Conservation (phyloP, 2,888 invertebrate species). For the Melikaiella ostensackeni region DNA sequence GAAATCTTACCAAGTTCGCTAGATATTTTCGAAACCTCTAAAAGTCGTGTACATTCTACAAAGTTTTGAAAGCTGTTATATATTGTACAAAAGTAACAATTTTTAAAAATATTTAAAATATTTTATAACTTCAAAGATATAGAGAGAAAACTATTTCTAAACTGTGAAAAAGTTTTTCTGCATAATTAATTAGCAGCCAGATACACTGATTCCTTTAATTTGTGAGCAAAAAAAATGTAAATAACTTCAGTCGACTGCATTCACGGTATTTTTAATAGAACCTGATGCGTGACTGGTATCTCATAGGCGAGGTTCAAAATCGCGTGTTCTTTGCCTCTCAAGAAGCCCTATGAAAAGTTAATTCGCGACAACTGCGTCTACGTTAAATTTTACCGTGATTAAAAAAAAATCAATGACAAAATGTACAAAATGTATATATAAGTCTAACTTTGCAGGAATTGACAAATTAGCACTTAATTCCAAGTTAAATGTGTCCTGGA, state of each 20-base stretch:
- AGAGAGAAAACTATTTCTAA: too few species aligned
- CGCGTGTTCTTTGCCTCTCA: slow-evolving; percentile 52
- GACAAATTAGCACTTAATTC: neutral
- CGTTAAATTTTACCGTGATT: neutral
- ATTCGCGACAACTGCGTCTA: slow-evolving; percentile 29
- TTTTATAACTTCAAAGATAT: too few species aligned
- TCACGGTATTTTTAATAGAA: neutral
- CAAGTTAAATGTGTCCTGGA: slow-evolving; percentile 2
- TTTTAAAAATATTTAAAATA: too few species aligned
- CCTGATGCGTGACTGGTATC: slow-evolving; percentile 28
- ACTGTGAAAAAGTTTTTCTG: too few species aligned
- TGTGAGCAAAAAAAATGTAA: neutral
- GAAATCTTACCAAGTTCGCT: neutral
- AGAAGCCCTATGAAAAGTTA: slow-evolving; percentile 53
- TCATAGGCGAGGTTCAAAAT: slow-evolving; percentile 49
- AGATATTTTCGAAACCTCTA: neutral
- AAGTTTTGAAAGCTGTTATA: neutral
- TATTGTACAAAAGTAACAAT: too few species aligned
- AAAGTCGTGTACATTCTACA: neutral
- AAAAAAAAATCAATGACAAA: slow-evolving; percentile 5
- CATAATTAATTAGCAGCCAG: too few species aligned
- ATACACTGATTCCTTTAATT: neutral
- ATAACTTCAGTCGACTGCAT: neutral
- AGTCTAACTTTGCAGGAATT: neutral
- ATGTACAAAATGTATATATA: neutral